Conservation (phyloP, 2,888 invertebrate species). For the Morpho deidamia region DNA sequence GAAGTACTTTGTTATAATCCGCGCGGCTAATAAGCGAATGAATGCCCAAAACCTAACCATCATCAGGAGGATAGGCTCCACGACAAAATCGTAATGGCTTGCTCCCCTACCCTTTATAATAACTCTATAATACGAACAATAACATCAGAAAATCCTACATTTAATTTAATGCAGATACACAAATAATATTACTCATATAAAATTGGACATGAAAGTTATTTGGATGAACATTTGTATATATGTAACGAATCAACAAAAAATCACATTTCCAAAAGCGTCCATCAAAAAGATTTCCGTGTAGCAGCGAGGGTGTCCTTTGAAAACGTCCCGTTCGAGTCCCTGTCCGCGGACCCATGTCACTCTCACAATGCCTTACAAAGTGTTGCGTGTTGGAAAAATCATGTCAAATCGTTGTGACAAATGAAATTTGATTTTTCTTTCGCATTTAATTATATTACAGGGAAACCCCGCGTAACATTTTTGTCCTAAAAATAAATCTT, state of each 20-base stretch:
- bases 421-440: constrained; percentile 48
- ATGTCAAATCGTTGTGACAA: constrained; percentile 50
- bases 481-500: no score
- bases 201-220: no score
- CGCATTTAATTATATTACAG: constrained; percentile 14
- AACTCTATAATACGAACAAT: no score
- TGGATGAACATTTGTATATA: constrained; percentile 23
- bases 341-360: constrained; percentile 63
- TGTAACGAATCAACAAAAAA: constrained; percentile 27
- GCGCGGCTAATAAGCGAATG: no score
- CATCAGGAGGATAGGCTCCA: no score
- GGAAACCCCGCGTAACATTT: not conserved
- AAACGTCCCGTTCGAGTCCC: constrained; percentile 49
- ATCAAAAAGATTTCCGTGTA: constrained; percentile 61
- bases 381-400: constrained; percentile 53
- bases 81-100: no score
- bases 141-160: no score
- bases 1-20: no score
- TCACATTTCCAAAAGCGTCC: constrained; percentile 29
- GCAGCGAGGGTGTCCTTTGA: constrained; percentile 57
- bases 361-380: constrained; percentile 57
- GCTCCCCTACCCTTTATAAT: no score
- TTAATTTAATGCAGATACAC: no score
- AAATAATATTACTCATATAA: no score
- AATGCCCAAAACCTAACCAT: no score